These are phyloP conservation scores for Sanderia malayensis DNA, from an alignment of 30 jellyfish, hydroid and myxozoan species.

Conservation along the genomic window DNA sequence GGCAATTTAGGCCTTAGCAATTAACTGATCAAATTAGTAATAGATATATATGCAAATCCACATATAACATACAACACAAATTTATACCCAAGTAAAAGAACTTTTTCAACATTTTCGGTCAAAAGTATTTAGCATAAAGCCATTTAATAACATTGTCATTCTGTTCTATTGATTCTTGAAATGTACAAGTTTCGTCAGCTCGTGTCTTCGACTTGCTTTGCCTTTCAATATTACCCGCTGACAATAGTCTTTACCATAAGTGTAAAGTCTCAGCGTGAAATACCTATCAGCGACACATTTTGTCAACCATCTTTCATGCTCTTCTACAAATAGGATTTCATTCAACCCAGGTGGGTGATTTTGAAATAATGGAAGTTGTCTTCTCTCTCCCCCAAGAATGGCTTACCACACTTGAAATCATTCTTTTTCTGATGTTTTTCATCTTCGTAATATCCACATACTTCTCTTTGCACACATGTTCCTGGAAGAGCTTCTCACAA, in stretches of 20 bases:
- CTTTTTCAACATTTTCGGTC: neutral
- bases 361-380: neutral
- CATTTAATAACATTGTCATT: neutral
- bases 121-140: neutral
- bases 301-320: slow-evolving; percentile 16
- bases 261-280: slow-evolving; percentile 30
- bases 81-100: too few species aligned
- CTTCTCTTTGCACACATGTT: slow-evolving; percentile 20
- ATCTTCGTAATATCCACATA: slow-evolving; percentile 1
- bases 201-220: slow-evolving; percentile 32
- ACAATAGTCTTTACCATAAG: slow-evolving; percentile 18
- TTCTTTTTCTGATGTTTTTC: slow-evolving; percentile 1
- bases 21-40: neutral
- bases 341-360: slow-evolving; percentile 35
- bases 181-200: slow-evolving; percentile 27
- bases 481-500: slow-evolving; percentile 14
- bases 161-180: slow-evolving; percentile 25
- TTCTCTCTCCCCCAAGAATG: slow-evolving; percentile 15
- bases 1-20: neutral
- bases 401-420: slow-evolving; percentile 14
- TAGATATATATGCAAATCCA: neutral
- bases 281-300: slow-evolving; percentile 11
- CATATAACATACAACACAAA: too few species aligned
- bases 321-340: slow-evolving; percentile 8
- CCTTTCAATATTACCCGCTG: slow-evolving; percentile 21